Percentiles rank a stretch among this genome's conserved stretches.
These are phyloP conservation scores for Anthophora plumipes DNA, from an alignment of 2,888 invertebrate genomes.

Conservation along the genomic window DNA sequence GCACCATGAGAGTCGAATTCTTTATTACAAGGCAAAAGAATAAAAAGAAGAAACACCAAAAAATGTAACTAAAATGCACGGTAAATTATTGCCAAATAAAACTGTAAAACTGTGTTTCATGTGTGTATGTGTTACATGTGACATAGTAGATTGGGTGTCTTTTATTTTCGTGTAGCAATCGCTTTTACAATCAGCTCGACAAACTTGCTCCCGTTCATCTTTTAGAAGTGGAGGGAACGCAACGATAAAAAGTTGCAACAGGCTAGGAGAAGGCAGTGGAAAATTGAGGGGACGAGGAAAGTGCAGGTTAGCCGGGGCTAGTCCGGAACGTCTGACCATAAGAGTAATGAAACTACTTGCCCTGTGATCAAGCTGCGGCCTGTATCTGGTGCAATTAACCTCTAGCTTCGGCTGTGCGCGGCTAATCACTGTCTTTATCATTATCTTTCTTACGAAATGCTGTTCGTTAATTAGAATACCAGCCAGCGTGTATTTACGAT, in stretches of 20 bases:
- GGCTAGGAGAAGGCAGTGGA: neutral
- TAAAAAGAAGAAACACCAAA: too few relatives aligned
- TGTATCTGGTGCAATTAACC: conserved; percentile 26
- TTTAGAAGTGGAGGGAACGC: neutral
- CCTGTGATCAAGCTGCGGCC: conserved; percentile 12
- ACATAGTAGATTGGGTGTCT: too few relatives aligned
- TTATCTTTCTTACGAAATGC: neutral
- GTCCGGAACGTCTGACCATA: conserved; percentile 22
- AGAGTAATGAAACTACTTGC: conserved; percentile 33
- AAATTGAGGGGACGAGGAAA: conserved; percentile 2
- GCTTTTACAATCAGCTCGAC: neutral
- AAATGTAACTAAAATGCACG: too few relatives aligned
- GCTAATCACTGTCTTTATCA: conserved; percentile 8
- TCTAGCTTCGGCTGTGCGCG: conserved; percentile 9
- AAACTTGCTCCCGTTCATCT: neutral
- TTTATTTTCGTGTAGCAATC: neutral
- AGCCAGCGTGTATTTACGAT: neutral
- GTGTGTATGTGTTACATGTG: too few relatives aligned
- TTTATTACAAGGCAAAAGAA: too few relatives aligned
- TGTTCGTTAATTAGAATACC: conserved; percentile 21
- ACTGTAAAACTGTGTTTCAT: too few relatives aligned
- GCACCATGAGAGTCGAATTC: too few relatives aligned
- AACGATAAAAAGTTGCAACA: neutral
- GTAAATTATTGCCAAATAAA: too few relatives aligned
- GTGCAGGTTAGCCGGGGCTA: neutral